Evolutionary conservation across 2,797 vertebrate genomes (phyloP).

Genomic region (Chromobotia macracanthus): DNA sequence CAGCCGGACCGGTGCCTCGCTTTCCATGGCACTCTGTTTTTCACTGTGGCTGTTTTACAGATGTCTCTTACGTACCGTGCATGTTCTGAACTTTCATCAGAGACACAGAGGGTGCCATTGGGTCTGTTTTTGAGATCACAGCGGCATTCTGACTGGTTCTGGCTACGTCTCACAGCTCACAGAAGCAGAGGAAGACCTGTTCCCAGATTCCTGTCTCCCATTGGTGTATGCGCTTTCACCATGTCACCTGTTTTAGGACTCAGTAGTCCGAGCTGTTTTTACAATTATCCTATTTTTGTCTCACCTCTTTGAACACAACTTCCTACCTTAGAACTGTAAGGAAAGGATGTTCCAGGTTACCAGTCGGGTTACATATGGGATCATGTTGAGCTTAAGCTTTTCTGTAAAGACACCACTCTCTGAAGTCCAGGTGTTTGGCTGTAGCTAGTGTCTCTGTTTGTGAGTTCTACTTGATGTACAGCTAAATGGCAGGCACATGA

Average conservation of each 20-base stretch:
- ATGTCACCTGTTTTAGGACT: constrained; percentile 72
- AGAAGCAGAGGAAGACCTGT: constrained; percentile 18
- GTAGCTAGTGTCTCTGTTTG: constrained; percentile 46
- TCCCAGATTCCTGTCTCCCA: constrained; percentile 62
- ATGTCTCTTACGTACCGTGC: constrained; percentile 17
- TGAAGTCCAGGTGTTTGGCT: constrained; percentile 44
- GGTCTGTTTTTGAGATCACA: constrained; percentile 38
- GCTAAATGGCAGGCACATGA: constrained; percentile 63
- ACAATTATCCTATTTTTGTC: constrained; percentile 66
- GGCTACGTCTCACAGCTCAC: background rate
- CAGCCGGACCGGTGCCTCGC: constrained; percentile 43
- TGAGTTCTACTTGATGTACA: constrained; percentile 50
- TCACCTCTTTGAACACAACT: constrained; percentile 36
- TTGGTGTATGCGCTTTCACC: constrained; percentile 53
- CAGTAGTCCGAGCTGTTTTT: constrained; percentile 64
- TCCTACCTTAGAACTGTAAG: constrained; percentile 46
- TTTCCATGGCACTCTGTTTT: constrained; percentile 40
- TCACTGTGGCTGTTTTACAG: constrained; percentile 59
- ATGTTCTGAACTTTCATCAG: background rate
- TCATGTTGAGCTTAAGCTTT: background rate
- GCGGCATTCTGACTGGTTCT: constrained; percentile 15
- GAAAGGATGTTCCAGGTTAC: constrained; percentile 16
- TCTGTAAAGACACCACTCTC: background rate
- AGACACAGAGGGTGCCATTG: background rate
- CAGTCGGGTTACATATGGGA: constrained; percentile 3